A percentile compares a stretch with the other conserved stretches of the same genome.
Conservation (phyloP, 37 sponge, comb jelly and placozoan genomes). For the Halisarca cf. caerulea region DNA sequence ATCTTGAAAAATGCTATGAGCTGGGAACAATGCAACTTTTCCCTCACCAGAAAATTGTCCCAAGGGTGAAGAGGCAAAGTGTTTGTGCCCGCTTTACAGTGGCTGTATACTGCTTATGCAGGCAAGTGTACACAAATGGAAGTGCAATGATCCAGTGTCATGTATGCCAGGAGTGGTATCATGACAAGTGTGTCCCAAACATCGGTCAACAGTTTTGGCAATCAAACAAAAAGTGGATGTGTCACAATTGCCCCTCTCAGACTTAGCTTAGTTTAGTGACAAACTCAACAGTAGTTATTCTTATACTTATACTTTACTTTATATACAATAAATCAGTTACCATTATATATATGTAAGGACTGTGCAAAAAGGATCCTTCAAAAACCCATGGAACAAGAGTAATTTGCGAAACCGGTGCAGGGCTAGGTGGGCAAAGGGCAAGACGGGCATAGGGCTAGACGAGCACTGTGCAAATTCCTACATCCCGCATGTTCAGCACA, state of each 20-base stretch:
- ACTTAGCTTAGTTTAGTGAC: neutral
- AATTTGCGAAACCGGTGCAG: too few species aligned
- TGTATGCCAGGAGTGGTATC: conserved; percentile 3
- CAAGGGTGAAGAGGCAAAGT: conserved; percentile 9
- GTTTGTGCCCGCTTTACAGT: neutral
- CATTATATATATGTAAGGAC: conserved; percentile 16
- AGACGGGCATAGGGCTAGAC: too few species aligned
- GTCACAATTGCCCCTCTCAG: neutral
- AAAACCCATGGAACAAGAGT: too few species aligned
- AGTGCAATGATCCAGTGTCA: conserved; percentile 12
- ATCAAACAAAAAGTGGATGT: neutral
- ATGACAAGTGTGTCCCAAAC: neutral
- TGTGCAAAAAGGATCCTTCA: too few species aligned
- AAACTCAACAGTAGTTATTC: neutral
- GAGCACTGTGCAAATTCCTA: too few species aligned
- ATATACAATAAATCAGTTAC: neutral
- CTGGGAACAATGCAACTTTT: conserved; percentile 2
- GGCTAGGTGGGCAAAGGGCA: too few species aligned
- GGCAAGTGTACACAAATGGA: neutral
- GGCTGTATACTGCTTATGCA: conserved; percentile 6
- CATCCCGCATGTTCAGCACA: too few species aligned
- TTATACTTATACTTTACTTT: neutral
- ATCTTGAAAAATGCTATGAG: conserved; percentile 10
- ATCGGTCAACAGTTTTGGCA: conserved; percentile 12
- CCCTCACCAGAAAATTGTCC: neutral